Evolutionary conservation across 2,888 invertebrate genomes (phyloP), one percentile per base, ranked within the genome.

Genomic region (Polymixis flavicincta): DNA sequence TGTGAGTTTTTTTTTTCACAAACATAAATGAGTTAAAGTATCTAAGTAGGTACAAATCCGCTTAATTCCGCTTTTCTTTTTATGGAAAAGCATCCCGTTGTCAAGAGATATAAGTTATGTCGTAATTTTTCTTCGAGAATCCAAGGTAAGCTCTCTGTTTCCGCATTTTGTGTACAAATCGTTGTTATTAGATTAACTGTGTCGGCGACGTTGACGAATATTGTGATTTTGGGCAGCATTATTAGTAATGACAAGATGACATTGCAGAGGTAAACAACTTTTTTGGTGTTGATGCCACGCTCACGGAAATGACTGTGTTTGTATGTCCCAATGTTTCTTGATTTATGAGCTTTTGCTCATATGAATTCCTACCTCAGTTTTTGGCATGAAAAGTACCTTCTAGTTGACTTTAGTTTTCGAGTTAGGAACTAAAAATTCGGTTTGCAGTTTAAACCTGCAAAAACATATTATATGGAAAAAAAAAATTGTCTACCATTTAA

Each of bases 151-250:
- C 80, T 83, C 68, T 71, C 73, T 76, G 85, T 88, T 87, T 74
- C 85, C 87, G 82, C 84, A 85, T 85, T 87, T 89, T 84, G 88
- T 87, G 85, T 83, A 91, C 88, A 90, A 91, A 91, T 90, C 87
- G 89, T 88, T 74, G 89, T 91, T 91, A 90, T 88, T 88, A 87
- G 89, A 90, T 89, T 89, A 90, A 88, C 88, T 82, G 81, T 76
- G 80, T 69, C 63, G 54, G 69, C 74, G 90, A 89, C 91, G 87
- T 89, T 90, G 91, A 91, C 83, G 85, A 86, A 91, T 90, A 87
- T 79, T 83, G 80, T 86, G 85, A 87, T 85, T 87, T 88, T 79
- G 75, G 82, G 78, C 85, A 76, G 71, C 82, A 86, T 87, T 82
- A 83, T 74, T 77, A 83, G 70, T 80, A 80, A 81, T 68, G 79